Conservation (phyloP, 64 coral and sea anemone genomes). For the Hydrozoanthus tunicans region DNA sequence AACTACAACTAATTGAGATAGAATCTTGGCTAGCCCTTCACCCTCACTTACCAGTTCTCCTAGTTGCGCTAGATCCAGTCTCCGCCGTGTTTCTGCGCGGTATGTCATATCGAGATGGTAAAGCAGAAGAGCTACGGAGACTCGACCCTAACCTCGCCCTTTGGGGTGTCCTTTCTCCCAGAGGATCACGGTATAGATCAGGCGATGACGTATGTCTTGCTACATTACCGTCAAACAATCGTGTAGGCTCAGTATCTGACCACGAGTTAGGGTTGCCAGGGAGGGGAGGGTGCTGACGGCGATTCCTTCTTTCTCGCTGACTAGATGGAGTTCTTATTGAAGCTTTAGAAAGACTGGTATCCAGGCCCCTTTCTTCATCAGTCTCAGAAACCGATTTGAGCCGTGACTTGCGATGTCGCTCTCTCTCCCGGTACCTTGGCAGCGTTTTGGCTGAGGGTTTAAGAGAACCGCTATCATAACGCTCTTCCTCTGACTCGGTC, state of each 20-base stretch:
- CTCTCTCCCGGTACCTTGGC: slow-evolving; percentile 61
- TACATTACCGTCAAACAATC: slow-evolving; percentile 63
- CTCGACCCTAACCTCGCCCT: slow-evolving; percentile 28
- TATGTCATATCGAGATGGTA: slow-evolving; percentile 1
- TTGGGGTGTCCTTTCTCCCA: slow-evolving; percentile 38
- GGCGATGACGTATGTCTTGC: slow-evolving; percentile 73
- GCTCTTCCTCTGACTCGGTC: slow-evolving; percentile 80
- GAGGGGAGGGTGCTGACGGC: slow-evolving; percentile 67
- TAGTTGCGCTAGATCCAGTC: slow-evolving; percentile 15
- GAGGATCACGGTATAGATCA: slow-evolving; percentile 40
- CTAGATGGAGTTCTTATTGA: slow-evolving; percentile 63
- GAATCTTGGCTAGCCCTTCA: background rate
- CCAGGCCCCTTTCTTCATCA: slow-evolving; percentile 78
- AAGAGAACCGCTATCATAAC: slow-evolving; percentile 14
- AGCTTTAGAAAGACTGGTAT: slow-evolving; percentile 60
- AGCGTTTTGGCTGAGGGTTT: slow-evolving; percentile 49
- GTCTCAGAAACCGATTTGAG: slow-evolving; percentile 87
- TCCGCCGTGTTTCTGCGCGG: background rate
- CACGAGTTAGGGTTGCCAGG: slow-evolving; percentile 3
- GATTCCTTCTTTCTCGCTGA: slow-evolving; percentile 75
- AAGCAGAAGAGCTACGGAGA: slow-evolving; percentile 1
- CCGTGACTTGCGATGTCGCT: slow-evolving; percentile 51
- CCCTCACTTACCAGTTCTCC: slow-evolving; percentile 20
- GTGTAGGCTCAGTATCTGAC: slow-evolving; percentile 65
- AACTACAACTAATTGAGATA: too few species aligned